Conservation (phyloP, 2,113 vertebrate genomes). For the Pleuronectes platessa region DNA sequence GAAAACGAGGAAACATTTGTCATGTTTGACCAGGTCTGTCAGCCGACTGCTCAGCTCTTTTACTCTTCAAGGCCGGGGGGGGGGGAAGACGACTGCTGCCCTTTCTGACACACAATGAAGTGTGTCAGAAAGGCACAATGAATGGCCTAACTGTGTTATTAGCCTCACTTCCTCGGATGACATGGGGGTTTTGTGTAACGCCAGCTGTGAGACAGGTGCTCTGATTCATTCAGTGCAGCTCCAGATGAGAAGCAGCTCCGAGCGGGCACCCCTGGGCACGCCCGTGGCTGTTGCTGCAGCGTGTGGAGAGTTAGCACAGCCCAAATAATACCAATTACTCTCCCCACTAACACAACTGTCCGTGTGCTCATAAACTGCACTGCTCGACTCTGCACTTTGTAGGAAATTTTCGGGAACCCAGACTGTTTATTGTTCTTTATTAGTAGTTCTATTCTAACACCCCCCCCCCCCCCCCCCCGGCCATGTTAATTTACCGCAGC, state of each 20-base stretch:
- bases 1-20: constrained; percentile 24
- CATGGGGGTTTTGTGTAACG: constrained; percentile 57
- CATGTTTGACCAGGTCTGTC: constrained; percentile 46
- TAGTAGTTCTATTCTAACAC: not conserved
- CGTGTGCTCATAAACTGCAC: constrained; percentile 4
- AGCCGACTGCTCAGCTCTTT: constrained; percentile 27
- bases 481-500: not conserved
- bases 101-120: constrained; percentile 69
- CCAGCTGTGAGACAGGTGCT: constrained; percentile 69
- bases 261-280: constrained; percentile 22
- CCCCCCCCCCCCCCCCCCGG: not conserved
- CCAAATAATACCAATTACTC: constrained; percentile 38
- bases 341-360: constrained; percentile 25
- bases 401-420: not conserved
- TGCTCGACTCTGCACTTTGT: not conserved
- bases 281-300: constrained; percentile 37
- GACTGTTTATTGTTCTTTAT: not conserved
- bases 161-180: constrained; percentile 73
- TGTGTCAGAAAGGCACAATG: constrained; percentile 40
- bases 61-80: constrained; percentile 24
- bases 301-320: constrained; percentile 15
- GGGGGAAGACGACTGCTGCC: constrained; percentile 1
- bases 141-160: constrained; percentile 72
- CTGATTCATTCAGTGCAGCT: constrained; percentile 56
- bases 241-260: constrained; percentile 15